phyloP scores from a whole-genome alignment of 2,113 vertebrate species.

The Ptilorrhoa leucosticta region DNA sequence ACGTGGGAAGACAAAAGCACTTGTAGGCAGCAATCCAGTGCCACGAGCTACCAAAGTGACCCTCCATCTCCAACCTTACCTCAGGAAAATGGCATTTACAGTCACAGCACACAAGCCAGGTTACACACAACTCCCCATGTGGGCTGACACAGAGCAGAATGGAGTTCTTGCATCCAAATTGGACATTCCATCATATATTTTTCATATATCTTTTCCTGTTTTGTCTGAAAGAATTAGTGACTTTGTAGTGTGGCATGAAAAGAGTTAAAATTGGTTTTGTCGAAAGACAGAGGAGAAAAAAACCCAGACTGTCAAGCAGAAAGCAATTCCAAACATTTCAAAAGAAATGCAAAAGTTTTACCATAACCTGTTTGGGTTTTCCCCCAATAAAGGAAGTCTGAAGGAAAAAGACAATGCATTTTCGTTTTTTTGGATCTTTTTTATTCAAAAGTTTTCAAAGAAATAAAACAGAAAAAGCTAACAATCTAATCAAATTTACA shows the following conservation, averaged over 20 bases:
- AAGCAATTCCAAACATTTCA: not conserved
- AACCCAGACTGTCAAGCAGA: not conserved
- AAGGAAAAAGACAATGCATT: constrained; percentile 36
- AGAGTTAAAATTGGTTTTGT: not conserved
- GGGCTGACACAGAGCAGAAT: not conserved
- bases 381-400: not conserved
- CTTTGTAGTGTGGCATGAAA: not conserved
- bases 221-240: not conserved
- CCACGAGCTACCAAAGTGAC: not conserved
- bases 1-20: not conserved
- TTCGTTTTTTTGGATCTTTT: constrained; percentile 75
- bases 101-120: rapidly evolving
- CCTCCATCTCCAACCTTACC: not conserved
- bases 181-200: not conserved
- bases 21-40: not conserved
- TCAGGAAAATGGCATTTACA: not conserved
- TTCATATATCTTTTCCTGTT: not conserved
- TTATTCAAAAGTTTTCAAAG: constrained; percentile 96
- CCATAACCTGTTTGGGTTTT: not conserved
- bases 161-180: not conserved
- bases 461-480: constrained; percentile 93
- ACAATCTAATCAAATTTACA: constrained; percentile 92
- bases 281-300: not conserved
- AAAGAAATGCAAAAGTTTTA: not conserved
- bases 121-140: rapidly evolving